Conservation (phyloP, 2,888 invertebrate species). For the Leptinotarsa peninsularis region DNA sequence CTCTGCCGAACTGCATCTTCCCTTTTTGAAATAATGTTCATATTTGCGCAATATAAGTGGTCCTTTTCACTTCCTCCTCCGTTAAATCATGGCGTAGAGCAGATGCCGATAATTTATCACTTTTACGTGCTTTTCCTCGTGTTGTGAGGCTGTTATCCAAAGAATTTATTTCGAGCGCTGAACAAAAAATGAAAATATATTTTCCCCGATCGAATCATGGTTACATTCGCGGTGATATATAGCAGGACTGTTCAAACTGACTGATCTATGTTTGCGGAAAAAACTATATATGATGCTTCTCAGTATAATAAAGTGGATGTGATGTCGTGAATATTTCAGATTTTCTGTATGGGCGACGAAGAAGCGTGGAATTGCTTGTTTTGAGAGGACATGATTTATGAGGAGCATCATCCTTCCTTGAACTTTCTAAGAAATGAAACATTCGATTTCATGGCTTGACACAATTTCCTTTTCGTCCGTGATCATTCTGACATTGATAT, state of each 20-base stretch:
- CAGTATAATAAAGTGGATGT: constrained; percentile 24
- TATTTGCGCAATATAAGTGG: constrained; percentile 13
- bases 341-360: background rate
- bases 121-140: constrained; percentile 17
- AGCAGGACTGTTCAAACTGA: constrained; percentile 18
- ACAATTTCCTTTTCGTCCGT: background rate
- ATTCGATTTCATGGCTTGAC: background rate
- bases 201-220: constrained; percentile 13
- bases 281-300: constrained; percentile 20
- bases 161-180: constrained; percentile 9
- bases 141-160: constrained; percentile 13
- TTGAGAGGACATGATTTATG: constrained; percentile 10
- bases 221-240: constrained; percentile 22
- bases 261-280: constrained; percentile 26
- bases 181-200: constrained; percentile 10
- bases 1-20: background rate
- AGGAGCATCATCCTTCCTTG: constrained; percentile 1
- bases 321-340: constrained; percentile 22
- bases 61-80: constrained; percentile 15
- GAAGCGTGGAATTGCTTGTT: constrained; percentile 13
- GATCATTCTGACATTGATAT: no score
- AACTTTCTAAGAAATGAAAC: constrained; percentile 6
- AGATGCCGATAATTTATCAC: constrained; percentile 24
- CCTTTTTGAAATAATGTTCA: background rate
- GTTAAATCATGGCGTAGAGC: constrained; percentile 16